These are phyloP conservation scores for Drosophila subsilvestris DNA, from an alignment of 2,888 invertebrate genomes.

Conservation along the genomic window DNA sequence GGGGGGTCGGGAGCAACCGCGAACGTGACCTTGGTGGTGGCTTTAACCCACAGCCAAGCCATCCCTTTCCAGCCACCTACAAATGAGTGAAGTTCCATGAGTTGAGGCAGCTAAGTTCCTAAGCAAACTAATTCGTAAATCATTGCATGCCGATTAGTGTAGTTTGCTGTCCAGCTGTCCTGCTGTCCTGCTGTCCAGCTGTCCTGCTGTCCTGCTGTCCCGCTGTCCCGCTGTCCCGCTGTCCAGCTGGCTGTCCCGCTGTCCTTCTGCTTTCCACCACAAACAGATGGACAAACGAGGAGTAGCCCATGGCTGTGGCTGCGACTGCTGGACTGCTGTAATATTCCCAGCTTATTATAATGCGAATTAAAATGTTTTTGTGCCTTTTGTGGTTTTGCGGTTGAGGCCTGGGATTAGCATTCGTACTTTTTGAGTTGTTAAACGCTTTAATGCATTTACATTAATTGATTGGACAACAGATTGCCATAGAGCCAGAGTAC, in stretches of 20 bases:
- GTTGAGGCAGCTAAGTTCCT: too few relatives aligned
- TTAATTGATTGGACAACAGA: neutral
- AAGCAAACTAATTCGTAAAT: neutral
- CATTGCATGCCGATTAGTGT: neutral
- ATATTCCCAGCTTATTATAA: constrained; percentile 11
- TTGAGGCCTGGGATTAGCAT: constrained; percentile 2
- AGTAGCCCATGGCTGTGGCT: neutral
- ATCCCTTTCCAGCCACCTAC: neutral
- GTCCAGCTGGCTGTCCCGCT: neutral
- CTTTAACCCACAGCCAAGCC: too few relatives aligned
- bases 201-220: neutral
- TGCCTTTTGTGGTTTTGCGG: constrained; percentile 11
- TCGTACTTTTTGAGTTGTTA: neutral
- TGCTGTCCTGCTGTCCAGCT: neutral
- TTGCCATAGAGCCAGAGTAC: neutral
- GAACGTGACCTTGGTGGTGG: neutral
- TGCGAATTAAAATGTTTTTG: constrained; percentile 6
- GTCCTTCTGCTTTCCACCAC: neutral
- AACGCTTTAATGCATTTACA: constrained; percentile 1
- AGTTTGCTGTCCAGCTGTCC: neutral
- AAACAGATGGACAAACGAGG: neutral
- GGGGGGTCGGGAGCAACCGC: too few relatives aligned
- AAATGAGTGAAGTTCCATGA: neutral
- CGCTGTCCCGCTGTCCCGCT: neutral
- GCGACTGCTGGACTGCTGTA: neutral